Percentiles rank a stretch among this genome's conserved stretches.
Evolutionary conservation across 2,113 vertebrate species (phyloP).

Genomic region (Hassar affinis): DNA sequence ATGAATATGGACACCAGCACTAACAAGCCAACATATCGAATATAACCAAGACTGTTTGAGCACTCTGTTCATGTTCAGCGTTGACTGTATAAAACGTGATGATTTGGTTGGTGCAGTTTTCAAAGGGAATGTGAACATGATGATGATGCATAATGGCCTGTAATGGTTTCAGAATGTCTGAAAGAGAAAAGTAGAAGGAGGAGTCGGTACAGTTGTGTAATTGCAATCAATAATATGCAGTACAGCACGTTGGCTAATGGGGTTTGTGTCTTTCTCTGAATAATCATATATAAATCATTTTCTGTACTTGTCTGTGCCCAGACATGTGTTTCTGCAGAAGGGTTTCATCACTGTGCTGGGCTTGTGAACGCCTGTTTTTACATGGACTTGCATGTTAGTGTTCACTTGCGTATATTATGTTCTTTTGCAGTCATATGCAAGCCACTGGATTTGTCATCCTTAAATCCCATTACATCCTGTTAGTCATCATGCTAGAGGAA

Average conservation of each 20-base stretch:
- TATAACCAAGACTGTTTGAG: not conserved
- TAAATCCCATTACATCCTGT: not conserved
- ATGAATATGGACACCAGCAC: not conserved
- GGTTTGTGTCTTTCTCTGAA: not conserved
- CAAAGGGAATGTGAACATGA: not conserved
- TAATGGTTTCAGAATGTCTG: constrained; percentile 7
- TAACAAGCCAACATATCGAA: not conserved
- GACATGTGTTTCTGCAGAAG: not conserved
- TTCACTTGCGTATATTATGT: not conserved
- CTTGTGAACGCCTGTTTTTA: not conserved
- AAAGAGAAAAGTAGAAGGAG: constrained; percentile 28
- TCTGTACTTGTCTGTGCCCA: not conserved
- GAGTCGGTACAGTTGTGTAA: constrained; percentile 61
- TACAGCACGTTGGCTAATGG: constrained; percentile 54
- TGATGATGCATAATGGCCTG: not conserved
- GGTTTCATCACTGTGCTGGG: not conserved
- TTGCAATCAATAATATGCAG: constrained; percentile 64
- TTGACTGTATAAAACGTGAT: not conserved
- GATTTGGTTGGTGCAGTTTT: not conserved
- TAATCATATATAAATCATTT: not conserved
- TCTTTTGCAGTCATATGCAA: not conserved
- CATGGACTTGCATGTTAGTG: not conserved
- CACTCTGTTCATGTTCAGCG: not conserved
- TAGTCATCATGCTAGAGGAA: not conserved
- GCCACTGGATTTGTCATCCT: not conserved